phyloP scores from a whole-genome alignment of 2,888 invertebrate genomes.

The Ophion ellenae region DNA sequence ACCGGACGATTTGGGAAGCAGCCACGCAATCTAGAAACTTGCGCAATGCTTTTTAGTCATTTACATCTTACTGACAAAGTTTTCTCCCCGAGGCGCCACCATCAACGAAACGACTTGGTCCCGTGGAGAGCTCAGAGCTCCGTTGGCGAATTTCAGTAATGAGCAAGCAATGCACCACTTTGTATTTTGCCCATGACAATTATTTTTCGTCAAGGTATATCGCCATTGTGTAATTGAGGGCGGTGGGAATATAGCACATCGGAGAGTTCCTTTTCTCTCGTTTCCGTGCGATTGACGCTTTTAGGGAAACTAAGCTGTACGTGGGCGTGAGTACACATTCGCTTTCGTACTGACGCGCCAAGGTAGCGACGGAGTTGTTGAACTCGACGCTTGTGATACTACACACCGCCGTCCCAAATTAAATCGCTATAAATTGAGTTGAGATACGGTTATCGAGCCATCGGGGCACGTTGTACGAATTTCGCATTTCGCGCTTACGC shows the following conservation, averaged over 20 bases:
- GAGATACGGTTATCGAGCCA: conserved; percentile 64
- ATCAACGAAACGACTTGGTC: not conserved
- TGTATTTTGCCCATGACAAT: not conserved
- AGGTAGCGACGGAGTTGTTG: conserved; percentile 6
- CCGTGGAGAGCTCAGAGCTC: not conserved
- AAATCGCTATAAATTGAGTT: conserved; percentile 78
- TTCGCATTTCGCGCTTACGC: conserved; percentile 45
- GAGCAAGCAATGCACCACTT: not conserved
- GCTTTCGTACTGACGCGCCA: conserved; percentile 10
- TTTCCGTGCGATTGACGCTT: conserved; percentile 61
- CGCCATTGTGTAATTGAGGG: conserved; percentile 48
- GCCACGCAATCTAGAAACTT: too few relatives aligned
- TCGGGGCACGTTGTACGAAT: conserved; percentile 30
- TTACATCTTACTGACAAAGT: not conserved
- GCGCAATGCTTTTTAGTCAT: not conserved
- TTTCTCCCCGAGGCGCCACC: not conserved
- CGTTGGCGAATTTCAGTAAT: not conserved
- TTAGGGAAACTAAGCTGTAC: not conserved
- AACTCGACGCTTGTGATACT: conserved; percentile 56
- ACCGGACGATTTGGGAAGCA: too few relatives aligned
- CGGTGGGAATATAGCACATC: conserved; percentile 46
- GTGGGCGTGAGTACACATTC: not conserved
- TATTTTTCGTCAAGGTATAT: not conserved
- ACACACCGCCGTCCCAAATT: conserved; percentile 73
- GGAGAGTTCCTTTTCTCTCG: conserved; percentile 54